Base-by-base conservation (phyloP, 1,140 invertebrate species). In the Drosophila parvula region DNA sequence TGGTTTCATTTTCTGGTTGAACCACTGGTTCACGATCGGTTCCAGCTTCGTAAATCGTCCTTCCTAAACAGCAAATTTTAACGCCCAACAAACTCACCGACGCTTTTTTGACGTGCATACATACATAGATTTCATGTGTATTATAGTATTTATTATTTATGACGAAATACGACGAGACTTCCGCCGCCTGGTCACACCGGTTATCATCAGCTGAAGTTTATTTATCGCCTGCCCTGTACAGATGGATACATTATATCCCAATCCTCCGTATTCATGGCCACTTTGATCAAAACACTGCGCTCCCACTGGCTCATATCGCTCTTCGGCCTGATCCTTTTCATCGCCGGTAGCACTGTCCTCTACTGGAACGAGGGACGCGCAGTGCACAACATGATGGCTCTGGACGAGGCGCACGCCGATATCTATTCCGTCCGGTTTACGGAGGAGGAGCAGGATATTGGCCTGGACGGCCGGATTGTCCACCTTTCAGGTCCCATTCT, bases 361-460 rank as follows among this genome's bases (percentile, higher is more conserved):
- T 95, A 95, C 83, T 96, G 95, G 95, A 96, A 96, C 92, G 96
- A 96, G 93, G 95, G 95, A 14, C 93, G 94, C 90, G 95, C 96
- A 2, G 95, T 96, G 3, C 94, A 95, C 78, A 95, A 94, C 45
- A 94, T 95, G 5, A 92, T 95, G 83, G 95, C 95, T 14, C 91
- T 96, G 50, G 94, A 96, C 78, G 96, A 96, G 92, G 95, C 95
- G 14, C 92, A 95, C 69, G 93, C 93, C 38, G 93, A 94, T 80
- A 93, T 95, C 16, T 93, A 95, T 53, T 92, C 93, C 12, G 89
- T 95, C 4, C 92, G 94, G 65, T 92, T 93, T 14, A 93, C 93
- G 78, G 92, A 94, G 48, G 92, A 93, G 10, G 83, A 88, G 36
- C 79, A 94, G 22, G 92, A 94, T 18, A 81, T 93, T 5, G 94